Conservation (phyloP, 1,140 invertebrate genomes). For the Cyclargus thomasi region DNA sequence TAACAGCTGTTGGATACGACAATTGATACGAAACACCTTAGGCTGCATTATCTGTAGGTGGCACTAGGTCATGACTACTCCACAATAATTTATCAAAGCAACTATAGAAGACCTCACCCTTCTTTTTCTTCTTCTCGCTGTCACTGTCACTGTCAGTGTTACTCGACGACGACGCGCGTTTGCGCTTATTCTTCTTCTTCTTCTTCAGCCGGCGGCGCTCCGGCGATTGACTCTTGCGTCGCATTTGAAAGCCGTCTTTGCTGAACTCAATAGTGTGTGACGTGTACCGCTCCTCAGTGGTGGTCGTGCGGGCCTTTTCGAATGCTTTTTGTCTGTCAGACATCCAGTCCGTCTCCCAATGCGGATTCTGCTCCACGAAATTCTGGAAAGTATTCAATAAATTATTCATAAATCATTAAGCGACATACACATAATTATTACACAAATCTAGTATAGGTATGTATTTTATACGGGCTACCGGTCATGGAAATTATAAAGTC, state of each 20-base stretch:
- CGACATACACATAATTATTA: too few relatives aligned
- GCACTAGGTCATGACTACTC: too few relatives aligned
- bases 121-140: constrained; percentile 64
- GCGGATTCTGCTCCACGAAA: constrained; percentile 86
- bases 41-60: too few relatives aligned
- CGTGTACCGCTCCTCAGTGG: constrained; percentile 45
- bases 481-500: too few relatives aligned
- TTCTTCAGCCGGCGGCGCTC: constrained; percentile 47
- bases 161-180: constrained; percentile 64
- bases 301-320: constrained; percentile 54
- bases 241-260: constrained; percentile 68
- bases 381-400: constrained; percentile 70
- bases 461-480: too few relatives aligned
- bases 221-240: constrained; percentile 46
- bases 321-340: constrained; percentile 85
- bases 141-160: constrained; percentile 69
- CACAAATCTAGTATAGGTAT: too few relatives aligned
- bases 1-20: too few relatives aligned
- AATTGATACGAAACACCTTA: too few relatives aligned
- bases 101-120: too few relatives aligned
- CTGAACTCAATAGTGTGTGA: constrained; percentile 67
- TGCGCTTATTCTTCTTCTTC: constrained; percentile 77
- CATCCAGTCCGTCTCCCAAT: constrained; percentile 90
- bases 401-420: not conserved
- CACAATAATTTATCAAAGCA: too few relatives aligned